Evolutionary conservation across 2,888 invertebrate genomes (phyloP), one percentile per base, ranked within the genome.

Genomic region (Brachyopa scutellaris): DNA sequence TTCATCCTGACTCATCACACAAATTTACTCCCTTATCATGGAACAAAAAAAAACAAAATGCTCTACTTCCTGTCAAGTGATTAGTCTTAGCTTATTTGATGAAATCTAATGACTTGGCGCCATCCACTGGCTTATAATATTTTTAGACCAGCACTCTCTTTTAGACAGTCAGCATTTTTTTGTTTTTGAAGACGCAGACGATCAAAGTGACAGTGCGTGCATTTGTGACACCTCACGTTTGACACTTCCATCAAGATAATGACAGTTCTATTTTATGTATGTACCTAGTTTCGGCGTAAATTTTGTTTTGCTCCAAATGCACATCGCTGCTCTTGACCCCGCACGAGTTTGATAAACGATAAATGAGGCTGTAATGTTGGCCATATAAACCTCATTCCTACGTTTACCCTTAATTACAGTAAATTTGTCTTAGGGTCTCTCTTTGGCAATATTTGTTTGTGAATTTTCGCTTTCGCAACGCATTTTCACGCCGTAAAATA

Each of bases 41-140:
- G 9, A 55, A 31, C 13, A 15, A 38, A 49, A 51, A n/a, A n/a
- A n/a, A n/a, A n/a, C n/a, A n/a, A n/a, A 64, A 26, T 51, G 70
- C 70, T 78, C 77, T 78, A 64, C 64, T 78, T 78, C 77, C 70
- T 64, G 77, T 11, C n/a, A 47, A 31, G 45, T 64, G 62, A 74
- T 74, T 57, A 64, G 70, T 64, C 26, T 55, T 42, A 9, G 26
- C 4, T 26, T 3, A 26, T 6, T 36, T 78, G 77, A 78, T 57
- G 70, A 78, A 55, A 69, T 62, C 62, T 11, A 62, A 77, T 62
- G 62, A 62, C 62, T 49, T 69, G 77, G 77, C 77, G 77, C 77
- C 77, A 42, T 36, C 19, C 47, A 26, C 4, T 42, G 9, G 9
- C 15, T 36, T 4, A n/a, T 13, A 62, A 47, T 11, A 13, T 13